Percentiles rank a stretch among this genome's conserved stretches.
phyloP scores from a whole-genome alignment of 2,113 vertebrate species.

The Hippolais icterina region DNA sequence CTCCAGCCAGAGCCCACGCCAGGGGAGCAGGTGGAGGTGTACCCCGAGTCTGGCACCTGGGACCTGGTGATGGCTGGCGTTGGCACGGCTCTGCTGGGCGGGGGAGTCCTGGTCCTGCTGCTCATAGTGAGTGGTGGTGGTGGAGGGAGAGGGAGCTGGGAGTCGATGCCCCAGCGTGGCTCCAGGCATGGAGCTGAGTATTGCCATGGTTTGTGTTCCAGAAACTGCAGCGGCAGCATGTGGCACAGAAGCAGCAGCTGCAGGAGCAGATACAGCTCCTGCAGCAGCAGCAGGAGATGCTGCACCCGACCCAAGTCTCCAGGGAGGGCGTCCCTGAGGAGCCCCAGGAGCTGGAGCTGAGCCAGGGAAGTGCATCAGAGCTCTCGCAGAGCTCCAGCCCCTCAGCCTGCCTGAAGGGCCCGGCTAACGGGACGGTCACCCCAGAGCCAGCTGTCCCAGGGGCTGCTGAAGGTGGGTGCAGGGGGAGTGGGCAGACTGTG shows the following conservation, averaged over 20 bases:
- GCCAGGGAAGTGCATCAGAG: background rate
- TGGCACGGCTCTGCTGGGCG: slow-evolving; percentile 80
- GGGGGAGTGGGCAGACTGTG: background rate
- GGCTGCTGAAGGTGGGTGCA: slow-evolving; percentile 37
- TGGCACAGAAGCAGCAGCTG: slow-evolving; percentile 69
- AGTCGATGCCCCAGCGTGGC: fast-evolving
- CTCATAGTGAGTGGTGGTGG: slow-evolving; percentile 58
- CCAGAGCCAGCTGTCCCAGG: fast-evolving
- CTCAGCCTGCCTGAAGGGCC: background rate
- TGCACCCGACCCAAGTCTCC: background rate
- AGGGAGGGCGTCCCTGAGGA: background rate
- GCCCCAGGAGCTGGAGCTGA: background rate
- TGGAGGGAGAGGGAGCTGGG: background rate
- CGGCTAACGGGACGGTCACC: background rate
- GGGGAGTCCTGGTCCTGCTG: slow-evolving; percentile 80
- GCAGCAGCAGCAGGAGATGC: slow-evolving; percentile 49
- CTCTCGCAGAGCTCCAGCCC: background rate
- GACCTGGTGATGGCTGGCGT: slow-evolving; percentile 74
- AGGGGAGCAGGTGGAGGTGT: background rate
- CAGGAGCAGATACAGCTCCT: slow-evolving; percentile 72
- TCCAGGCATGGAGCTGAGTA: background rate
- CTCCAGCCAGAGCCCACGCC: background rate
- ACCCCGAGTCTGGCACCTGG: slow-evolving; percentile 66
- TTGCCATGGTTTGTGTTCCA: background rate
- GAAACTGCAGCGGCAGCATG: slow-evolving; percentile 69